Evolutionary conservation across 2,113 vertebrate species (phyloP).

Genomic region (Paradoxurus hermaphroditus): DNA sequence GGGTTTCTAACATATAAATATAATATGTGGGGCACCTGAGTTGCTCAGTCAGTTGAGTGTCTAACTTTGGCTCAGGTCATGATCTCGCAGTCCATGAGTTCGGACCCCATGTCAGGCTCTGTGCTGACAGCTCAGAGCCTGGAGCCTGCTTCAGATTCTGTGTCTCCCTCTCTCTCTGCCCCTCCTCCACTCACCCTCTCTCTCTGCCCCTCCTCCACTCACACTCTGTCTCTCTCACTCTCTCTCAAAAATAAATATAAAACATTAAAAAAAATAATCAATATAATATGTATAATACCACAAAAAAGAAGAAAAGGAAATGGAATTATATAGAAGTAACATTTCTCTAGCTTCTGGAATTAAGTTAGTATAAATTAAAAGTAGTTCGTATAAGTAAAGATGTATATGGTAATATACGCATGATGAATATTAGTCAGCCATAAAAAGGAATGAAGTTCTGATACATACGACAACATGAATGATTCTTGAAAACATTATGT

Average conservation of each 20-base stretch:
- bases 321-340: background rate
- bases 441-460: background rate
- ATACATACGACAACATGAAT: background rate
- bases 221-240: too few relatives aligned
- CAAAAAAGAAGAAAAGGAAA: background rate
- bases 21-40: background rate
- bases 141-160: too few relatives aligned
- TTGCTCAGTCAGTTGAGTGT: too few relatives aligned
- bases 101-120: too few relatives aligned
- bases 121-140: too few relatives aligned
- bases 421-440: background rate
- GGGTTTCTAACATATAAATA: background rate
- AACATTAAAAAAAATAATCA: background rate
- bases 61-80: too few relatives aligned
- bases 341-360: background rate
- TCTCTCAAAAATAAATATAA: too few relatives aligned
- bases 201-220: too few relatives aligned
- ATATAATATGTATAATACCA: background rate
- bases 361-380: slow-evolving; percentile 22
- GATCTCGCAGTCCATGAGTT: too few relatives aligned
- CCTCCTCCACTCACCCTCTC: too few relatives aligned
- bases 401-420: background rate
- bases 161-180: too few relatives aligned
- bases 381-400: background rate
- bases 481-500: background rate